A percentile compares a stretch with the other conserved stretches of the same genome.
Conservation (phyloP, 2,888 invertebrate genomes). For the Crossocerus cetratus region DNA sequence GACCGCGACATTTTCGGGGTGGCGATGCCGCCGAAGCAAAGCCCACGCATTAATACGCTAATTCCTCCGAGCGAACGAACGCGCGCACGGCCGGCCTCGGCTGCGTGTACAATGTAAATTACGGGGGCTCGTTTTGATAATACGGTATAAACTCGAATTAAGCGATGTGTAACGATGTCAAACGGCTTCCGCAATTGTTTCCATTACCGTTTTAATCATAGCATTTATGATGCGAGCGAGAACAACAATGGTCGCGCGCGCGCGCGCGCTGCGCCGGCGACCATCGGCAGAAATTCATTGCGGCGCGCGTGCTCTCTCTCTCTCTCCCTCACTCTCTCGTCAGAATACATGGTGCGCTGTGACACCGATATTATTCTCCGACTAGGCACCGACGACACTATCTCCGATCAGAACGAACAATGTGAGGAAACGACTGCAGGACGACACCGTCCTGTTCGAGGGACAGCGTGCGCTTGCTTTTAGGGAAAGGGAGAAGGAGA, state of each 20-base stretch:
- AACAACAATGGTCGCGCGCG: conserved; percentile 41
- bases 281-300: conserved; percentile 48
- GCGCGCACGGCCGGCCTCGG: neutral
- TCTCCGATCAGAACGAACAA: conserved; percentile 55
- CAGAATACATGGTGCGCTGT: conserved; percentile 36
- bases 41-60: conserved; percentile 14
- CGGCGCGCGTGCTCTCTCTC: conserved; percentile 16
- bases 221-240: conserved; percentile 41
- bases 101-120: conserved; percentile 32
- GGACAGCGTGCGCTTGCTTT: conserved; percentile 51
- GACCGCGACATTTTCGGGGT: conserved; percentile 3
- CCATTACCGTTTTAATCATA: conserved; percentile 58
- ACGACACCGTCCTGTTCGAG: conserved; percentile 42
- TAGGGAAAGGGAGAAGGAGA: conserved; percentile 24
- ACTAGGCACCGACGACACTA: conserved; percentile 41
- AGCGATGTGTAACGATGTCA: conserved; percentile 54
- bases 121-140: conserved; percentile 43
- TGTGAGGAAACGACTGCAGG: conserved; percentile 43
- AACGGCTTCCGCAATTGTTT: conserved; percentile 55
- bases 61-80: conserved; percentile 5
- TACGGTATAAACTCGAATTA: conserved; percentile 36
- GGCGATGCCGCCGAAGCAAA: conserved; percentile 6
- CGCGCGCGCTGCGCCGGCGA: conserved; percentile 20
- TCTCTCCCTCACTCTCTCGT: conserved; percentile 4
- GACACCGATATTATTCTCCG: conserved; percentile 50